These are phyloP conservation scores for Bambusicola thoracicus DNA, from an alignment of 2,113 vertebrate species.

Conservation along the genomic window DNA sequence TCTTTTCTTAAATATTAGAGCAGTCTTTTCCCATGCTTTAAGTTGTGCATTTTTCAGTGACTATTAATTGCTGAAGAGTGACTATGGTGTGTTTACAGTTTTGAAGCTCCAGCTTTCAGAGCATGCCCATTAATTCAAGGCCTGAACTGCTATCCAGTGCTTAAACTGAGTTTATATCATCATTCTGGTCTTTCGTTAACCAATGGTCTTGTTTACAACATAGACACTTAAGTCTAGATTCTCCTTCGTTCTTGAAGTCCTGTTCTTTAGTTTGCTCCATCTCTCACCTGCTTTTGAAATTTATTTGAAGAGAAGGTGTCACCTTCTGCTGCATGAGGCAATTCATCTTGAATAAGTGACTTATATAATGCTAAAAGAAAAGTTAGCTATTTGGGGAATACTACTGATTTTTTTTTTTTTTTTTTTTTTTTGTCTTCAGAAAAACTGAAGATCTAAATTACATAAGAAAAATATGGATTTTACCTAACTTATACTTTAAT, in stretches of 20 bases:
- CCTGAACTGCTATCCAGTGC: neutral
- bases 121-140: neutral
- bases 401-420: slow-evolving; percentile 22
- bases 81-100: neutral
- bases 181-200: neutral
- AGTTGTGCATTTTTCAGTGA: neutral
- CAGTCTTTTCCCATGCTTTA: neutral
- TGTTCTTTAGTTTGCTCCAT: neutral
- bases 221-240: neutral
- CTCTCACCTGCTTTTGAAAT: slow-evolving; percentile 10
- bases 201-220: neutral
- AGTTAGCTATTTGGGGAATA: neutral
- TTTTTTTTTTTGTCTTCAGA: neutral
- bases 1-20: neutral
- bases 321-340: neutral
- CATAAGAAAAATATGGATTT: slow-evolving; percentile 26
- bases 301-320: neutral
- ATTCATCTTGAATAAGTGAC: neutral
- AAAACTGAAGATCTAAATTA: neutral
- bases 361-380: neutral
- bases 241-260: neutral
- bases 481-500: slow-evolving; percentile 20
- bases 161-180: neutral
- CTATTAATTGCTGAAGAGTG: neutral
- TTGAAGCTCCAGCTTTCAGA: neutral